Base-by-base conservation (phyloP, 2,888 invertebrate species). In the Drosophila mimetica region DNA sequence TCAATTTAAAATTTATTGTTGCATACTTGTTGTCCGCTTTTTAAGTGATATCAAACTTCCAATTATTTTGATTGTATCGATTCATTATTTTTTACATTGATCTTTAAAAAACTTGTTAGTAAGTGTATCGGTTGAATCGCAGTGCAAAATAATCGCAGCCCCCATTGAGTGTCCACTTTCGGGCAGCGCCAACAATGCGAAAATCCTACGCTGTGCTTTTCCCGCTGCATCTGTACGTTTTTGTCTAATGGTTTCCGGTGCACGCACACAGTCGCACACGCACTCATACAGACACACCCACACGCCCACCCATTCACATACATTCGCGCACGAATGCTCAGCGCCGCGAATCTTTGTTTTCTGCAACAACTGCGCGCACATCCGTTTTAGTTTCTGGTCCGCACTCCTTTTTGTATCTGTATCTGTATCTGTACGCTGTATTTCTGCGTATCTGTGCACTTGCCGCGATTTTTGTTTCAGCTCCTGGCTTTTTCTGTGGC, bases 201-300 rank as follows among this genome's bases (percentile, higher is more conserved):
- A 86, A 77, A 76, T 85, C 85, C 87, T 79, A 75, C 34, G 51
- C 52, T 47, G 20, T 54, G 64, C 67, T 71, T 41, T 60, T 58
- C 53, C 51, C 48, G 65, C 60, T 79, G 75, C 74, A 77, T 60
- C 79, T 82, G 82, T 79, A 77, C 79, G 79, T 82, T 82, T 85
- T 84, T 82, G 80, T 86, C 84, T 85, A 88, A 88, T 87, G 83
- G 88, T 71, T 85, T 84, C 87, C 84, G 88, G 86, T 80, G 55
- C 55, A 55, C 77, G 64, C 70, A 52, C 57, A 44, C 44, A 57
- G 28, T 16, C 1, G 46, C 46, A 51, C 54, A 46, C 53, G 55
- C 58, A 28, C 65, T n/a, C 42, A 20, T 34, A 28, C 47, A 37
- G 18, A 52, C 44, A 37, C 34, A 18, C 46, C 9, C 7, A 30